phyloP scores from a whole-genome alignment of 2,797 vertebrate genomes.

The Thripadectes ignobilis region DNA sequence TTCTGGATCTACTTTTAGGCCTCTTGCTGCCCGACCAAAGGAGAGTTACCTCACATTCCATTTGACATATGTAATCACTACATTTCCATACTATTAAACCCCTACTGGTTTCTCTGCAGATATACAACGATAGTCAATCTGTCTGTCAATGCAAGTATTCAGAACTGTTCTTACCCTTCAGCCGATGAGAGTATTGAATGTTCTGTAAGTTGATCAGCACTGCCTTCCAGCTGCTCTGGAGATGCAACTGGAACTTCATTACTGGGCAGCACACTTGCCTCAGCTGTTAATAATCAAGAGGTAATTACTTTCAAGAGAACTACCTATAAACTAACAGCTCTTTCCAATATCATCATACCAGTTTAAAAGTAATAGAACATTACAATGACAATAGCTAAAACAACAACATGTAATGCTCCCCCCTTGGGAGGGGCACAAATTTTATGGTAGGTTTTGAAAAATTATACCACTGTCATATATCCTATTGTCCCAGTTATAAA shows the following conservation, averaged over 20 bases:
- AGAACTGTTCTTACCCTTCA: constrained; percentile 59
- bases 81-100: background rate
- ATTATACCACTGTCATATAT: background rate
- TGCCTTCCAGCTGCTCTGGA: constrained; percentile 42
- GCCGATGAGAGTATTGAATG: constrained; percentile 15
- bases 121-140: background rate
- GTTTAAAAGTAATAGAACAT: background rate
- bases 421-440: background rate
- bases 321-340: background rate
- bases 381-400: background rate
- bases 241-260: background rate
- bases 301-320: background rate
- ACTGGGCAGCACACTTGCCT: background rate
- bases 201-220: constrained; percentile 11
- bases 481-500: background rate
- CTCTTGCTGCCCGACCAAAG: background rate
- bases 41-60: background rate
- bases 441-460: background rate
- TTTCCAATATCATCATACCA: background rate
- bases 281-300: constrained; percentile 62
- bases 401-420: background rate
- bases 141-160: background rate
- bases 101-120: background rate
- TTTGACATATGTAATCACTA: background rate
- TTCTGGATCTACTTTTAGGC: background rate